Percentiles rank a stretch among this genome's conserved stretches.
Evolutionary conservation across 30 jellyfish, hydroid and myxozoan genomes (phyloP).

Genomic region (Hydractinia echinata): DNA sequence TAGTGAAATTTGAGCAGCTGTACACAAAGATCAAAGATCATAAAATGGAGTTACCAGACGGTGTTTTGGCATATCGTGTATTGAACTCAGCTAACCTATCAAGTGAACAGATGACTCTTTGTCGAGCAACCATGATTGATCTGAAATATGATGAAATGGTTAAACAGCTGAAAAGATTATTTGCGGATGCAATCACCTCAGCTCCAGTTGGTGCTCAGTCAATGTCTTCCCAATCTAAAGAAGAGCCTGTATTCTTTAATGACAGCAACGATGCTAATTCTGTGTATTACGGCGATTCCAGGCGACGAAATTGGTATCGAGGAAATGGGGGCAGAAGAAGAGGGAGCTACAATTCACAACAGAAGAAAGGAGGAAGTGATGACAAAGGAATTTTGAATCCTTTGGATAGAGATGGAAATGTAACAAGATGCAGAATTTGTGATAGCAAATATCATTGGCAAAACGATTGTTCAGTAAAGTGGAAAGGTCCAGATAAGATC

Average conservation of each 20-base stretch:
- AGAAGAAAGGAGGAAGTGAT: constrained; percentile 36
- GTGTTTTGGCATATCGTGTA: constrained; percentile 45
- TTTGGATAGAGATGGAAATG: constrained; percentile 29
- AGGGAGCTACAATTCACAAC: constrained; percentile 18
- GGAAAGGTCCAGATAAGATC: constrained; percentile 13
- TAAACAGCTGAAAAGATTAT: constrained; percentile 38
- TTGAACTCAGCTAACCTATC: constrained; percentile 45
- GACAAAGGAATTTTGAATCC: constrained; percentile 21
- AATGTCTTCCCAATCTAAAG: not conserved
- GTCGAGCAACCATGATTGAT: constrained; percentile 37
- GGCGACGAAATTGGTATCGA: constrained; percentile 23
- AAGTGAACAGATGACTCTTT: constrained; percentile 33
- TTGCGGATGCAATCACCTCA: constrained; percentile 27
- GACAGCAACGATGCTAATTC: not conserved
- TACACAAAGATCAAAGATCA: constrained; percentile 37
- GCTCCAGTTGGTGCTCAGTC: constrained; percentile 17
- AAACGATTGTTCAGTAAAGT: constrained; percentile 35
- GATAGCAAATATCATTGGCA: constrained; percentile 34
- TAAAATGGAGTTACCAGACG: constrained; percentile 40
- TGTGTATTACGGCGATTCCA: not conserved
- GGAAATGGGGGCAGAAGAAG: constrained; percentile 20
- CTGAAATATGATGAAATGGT: constrained; percentile 38
- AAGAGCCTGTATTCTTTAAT: constrained; percentile 11
- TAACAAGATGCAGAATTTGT: not conserved
- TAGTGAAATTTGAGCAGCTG: constrained; percentile 27